phyloP scores from a whole-genome alignment of 2,113 vertebrate genomes.

The Apodemus sylvaticus region DNA sequence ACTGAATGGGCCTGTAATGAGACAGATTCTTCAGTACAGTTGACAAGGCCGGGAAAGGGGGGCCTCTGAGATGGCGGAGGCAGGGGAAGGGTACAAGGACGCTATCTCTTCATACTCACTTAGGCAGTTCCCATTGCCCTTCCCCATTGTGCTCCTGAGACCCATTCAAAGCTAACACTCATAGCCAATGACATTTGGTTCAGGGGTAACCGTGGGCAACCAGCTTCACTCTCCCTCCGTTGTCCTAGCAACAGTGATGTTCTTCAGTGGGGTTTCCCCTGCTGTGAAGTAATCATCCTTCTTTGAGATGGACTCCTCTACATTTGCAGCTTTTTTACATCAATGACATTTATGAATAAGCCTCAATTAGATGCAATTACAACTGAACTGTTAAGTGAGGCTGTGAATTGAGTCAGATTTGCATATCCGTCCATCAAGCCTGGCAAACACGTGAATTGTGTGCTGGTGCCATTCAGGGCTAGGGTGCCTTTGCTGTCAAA shows the following conservation, averaged over 20 bases:
- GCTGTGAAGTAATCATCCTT: slow-evolving; percentile 24
- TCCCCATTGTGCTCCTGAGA: neutral
- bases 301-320: slow-evolving; percentile 35
- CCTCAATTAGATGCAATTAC: slow-evolving; percentile 60
- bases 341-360: slow-evolving; percentile 59
- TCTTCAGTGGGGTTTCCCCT: slow-evolving; percentile 14
- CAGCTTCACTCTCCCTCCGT: slow-evolving; percentile 30
- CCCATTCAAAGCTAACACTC: slow-evolving; percentile 54
- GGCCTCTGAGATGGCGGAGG: neutral
- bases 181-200: slow-evolving; percentile 24
- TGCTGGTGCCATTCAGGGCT: neutral
- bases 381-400: neutral
- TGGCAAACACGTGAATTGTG: neutral
- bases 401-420: slow-evolving; percentile 42
- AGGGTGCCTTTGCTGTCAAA: neutral
- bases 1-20: neutral
- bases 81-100: neutral
- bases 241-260: slow-evolving; percentile 58
- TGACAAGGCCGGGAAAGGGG: neutral
- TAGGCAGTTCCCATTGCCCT: neutral
- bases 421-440: neutral
- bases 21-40: neutral
- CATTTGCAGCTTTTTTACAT: slow-evolving; percentile 30
- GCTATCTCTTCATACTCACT: neutral
- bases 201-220: slow-evolving; percentile 65